Evolutionary conservation across 2,113 vertebrate species (phyloP), one percentile per base, ranked within the genome.

Genomic region (Picathartes gymnocephalus): DNA sequence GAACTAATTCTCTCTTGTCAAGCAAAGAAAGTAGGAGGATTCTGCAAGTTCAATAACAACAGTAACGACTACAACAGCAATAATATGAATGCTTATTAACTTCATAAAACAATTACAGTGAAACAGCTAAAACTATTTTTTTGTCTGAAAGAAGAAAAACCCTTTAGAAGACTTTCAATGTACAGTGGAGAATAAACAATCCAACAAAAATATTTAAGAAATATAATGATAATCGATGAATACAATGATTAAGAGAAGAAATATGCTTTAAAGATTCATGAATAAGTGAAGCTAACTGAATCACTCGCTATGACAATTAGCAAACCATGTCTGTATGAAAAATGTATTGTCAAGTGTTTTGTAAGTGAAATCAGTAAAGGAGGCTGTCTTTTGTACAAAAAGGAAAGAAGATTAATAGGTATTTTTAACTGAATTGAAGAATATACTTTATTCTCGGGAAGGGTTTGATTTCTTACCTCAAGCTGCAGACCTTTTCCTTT

Each of bases 201-300:
- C 50, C 71, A 89, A 84, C 39, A 90, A 79, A 92, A 91, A 54
- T 54, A 69, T 69, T 31, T 35, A 80, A 79, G 81, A 94, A 93
- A 84, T 70, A 64, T 53, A 94, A 66, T 31, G 70, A 64, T 33
- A 91, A 45, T 57, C 24, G 1, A 92, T 91, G 22, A 90, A 74
- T 88, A 83, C 92, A 90, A 80, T 83, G 83, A 89, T 87, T 79
- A 71, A 13, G 25, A 89, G 76, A 81, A 97, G 97, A 82, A 95
- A 96, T 24, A 48, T 74, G 11, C 58, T 96, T 96, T 90, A 88
- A 90, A 88, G 48, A 65, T 66, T 88, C 11, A 84, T 81, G 30
- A 97, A 88, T 88, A 95, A 95, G 93, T 92, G n/a, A 69, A 95
- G 81, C 76, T 96, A 97, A 95, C 84, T 70, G 82, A 97, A 93